Percentiles rank a stretch among this genome's conserved stretches.
Conservation (phyloP, 1,140 invertebrate genomes). For the Cotesia glomerata region DNA sequence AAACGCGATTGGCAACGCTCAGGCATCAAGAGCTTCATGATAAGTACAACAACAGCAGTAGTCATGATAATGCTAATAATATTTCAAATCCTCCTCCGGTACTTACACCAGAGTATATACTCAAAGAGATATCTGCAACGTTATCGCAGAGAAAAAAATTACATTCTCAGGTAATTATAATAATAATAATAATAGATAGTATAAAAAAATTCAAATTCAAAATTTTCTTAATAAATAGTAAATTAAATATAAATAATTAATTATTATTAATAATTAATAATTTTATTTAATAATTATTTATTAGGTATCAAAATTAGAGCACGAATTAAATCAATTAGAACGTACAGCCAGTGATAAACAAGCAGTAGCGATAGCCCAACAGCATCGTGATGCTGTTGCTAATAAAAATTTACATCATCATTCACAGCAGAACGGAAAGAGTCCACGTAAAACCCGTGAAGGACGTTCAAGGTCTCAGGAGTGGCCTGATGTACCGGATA, state of each 20-base stretch:
- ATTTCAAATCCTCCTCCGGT: conserved; percentile 69
- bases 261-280: not conserved
- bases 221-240: not conserved
- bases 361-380: conserved; percentile 58
- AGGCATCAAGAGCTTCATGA: conserved; percentile 74
- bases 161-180: conserved; percentile 69
- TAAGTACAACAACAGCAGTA: conserved; percentile 62
- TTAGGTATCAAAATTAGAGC: conserved; percentile 73
- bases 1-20: conserved; percentile 71
- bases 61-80: conserved; percentile 62
- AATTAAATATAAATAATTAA: conserved; percentile 13
- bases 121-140: conserved; percentile 85
- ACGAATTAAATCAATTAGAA: conserved; percentile 77
- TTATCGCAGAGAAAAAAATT: conserved; percentile 81
- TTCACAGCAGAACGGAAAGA: conserved; percentile 45
- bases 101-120: conserved; percentile 77
- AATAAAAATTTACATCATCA: conserved; percentile 45
- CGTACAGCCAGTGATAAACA: conserved; percentile 72
- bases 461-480: conserved; percentile 82
- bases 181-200: not conserved
- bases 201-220: not conserved
- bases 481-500: conserved; percentile 88
- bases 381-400: conserved; percentile 44
- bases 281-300: conserved; percentile 13
- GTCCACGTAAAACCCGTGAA: conserved; percentile 72